phyloP scores from a whole-genome alignment of 2,113 vertebrate genomes.

The Lagopus muta region DNA sequence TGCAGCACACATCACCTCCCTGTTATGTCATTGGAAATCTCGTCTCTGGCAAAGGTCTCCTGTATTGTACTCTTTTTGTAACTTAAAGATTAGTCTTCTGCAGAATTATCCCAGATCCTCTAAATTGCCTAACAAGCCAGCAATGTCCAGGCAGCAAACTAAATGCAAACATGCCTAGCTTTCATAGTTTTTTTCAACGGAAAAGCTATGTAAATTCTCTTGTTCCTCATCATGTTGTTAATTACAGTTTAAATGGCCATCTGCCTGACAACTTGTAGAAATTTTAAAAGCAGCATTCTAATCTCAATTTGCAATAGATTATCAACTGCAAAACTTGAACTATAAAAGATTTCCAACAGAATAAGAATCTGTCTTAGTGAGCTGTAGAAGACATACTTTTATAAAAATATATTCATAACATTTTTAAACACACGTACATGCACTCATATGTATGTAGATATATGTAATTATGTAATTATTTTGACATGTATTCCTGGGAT shows the following conservation, averaged over 20 bases:
- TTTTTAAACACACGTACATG: neutral
- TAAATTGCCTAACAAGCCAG: neutral
- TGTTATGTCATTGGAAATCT: constrained; percentile 44
- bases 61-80: neutral
- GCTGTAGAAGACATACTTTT: neutral
- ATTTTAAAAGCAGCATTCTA: neutral
- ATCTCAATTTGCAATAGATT: neutral
- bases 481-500: neutral
- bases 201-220: neutral
- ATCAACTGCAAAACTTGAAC: neutral
- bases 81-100: neutral
- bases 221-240: neutral
- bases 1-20: neutral
- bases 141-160: neutral
- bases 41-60: constrained; percentile 31
- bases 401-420: neutral
- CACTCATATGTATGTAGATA: neutral
- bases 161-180: neutral
- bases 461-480: neutral
- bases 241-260: neutral
- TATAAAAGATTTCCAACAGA: neutral
- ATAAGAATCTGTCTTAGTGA: neutral
- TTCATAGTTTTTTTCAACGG: neutral
- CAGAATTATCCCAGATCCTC: neutral
- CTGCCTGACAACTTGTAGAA: neutral